Evolutionary conservation across 2,113 vertebrate species (phyloP), one percentile per base, ranked within the genome.

Genomic region (Tetrax tetrax): DNA sequence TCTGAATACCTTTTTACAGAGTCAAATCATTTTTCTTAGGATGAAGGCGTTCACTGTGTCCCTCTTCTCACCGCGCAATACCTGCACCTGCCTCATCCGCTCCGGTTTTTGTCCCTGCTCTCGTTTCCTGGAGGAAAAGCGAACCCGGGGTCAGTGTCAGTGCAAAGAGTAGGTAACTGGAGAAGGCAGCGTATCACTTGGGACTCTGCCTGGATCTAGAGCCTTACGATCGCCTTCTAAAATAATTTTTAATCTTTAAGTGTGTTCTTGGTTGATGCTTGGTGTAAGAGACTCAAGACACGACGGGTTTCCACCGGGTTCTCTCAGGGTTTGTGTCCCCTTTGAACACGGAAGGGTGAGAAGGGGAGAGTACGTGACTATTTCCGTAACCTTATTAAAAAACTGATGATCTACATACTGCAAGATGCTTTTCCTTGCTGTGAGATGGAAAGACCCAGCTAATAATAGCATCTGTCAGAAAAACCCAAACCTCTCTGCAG

Each of bases 401-500:
- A 29, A 17, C 9, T 2, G 19, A 33, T 6, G 19, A 47, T 51
- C 47, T 68, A 70, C 3, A 0, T 24, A 18, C n/a, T 4, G 0
- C 31, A 28, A 29, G 27, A 35, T 7, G 65, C 51, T n/a, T 48
- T 54, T 53, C 53, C 65, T 72, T 24, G 6, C 35, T 15, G 2
- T 3, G 9, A 53, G 23, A 24, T 11, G 33, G 74, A 37, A 10
- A 22, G 14, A 31, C 22, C 54, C 61, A 1, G 69, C 31, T 23
- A 48, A 16, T 61, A 20, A 27, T 2, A n/a, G 28, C 0, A 0
- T 25, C 21, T 41, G 14, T 9, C 23, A 64, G 56, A 57, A 70
- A 76, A 50, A 17, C 35, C 23, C 2, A 0, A 37, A 50, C 14
- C 37, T 59, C 54, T 81, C 77, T 57, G 56, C 20, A 18, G 8